Evolutionary conservation across 2,888 invertebrate genomes (phyloP).

Genomic region (Catocala nupta): DNA sequence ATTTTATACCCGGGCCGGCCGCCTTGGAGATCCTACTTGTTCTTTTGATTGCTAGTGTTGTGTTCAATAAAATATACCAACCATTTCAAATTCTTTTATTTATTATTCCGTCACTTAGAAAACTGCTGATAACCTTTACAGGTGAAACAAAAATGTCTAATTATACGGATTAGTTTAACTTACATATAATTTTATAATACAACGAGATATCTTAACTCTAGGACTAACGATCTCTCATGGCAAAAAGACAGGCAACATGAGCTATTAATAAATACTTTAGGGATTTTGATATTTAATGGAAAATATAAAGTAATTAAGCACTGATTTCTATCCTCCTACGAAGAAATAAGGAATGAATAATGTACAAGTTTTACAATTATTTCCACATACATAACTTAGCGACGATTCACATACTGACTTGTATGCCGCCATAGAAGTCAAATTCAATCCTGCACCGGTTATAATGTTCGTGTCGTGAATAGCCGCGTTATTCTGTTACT

Average conservation of each 20-base stretch:
- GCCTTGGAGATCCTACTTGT: too few relatives aligned
- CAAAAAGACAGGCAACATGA: conserved; percentile 40
- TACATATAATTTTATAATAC: conserved; percentile 50
- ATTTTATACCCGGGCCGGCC: too few relatives aligned
- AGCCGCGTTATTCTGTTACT: background rate
- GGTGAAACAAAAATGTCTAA: conserved; percentile 39
- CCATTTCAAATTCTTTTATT: conserved; percentile 58
- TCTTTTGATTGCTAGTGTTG: background rate
- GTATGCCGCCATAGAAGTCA: too few relatives aligned
- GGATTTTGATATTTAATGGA: conserved; percentile 7
- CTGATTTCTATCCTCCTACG: conserved; percentile 10
- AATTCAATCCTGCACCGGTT: too few relatives aligned
- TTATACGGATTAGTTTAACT: conserved; percentile 42
- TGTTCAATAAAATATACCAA: background rate
- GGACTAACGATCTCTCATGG: conserved; percentile 34
- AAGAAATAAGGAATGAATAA: conserved; percentile 35
- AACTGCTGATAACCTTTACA: conserved; percentile 52
- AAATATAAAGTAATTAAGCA: conserved; percentile 16
- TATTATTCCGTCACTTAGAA: conserved; percentile 63
- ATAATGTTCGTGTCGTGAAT: too few relatives aligned
- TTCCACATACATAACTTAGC: too few relatives aligned
- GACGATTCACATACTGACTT: too few relatives aligned
- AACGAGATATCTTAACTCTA: conserved; percentile 44
- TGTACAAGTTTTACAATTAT: conserved; percentile 23
- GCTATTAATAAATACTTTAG: conserved; percentile 16